These are phyloP conservation scores for Eurois occulta DNA, from an alignment of 2,888 invertebrate species.

Conservation along the genomic window DNA sequence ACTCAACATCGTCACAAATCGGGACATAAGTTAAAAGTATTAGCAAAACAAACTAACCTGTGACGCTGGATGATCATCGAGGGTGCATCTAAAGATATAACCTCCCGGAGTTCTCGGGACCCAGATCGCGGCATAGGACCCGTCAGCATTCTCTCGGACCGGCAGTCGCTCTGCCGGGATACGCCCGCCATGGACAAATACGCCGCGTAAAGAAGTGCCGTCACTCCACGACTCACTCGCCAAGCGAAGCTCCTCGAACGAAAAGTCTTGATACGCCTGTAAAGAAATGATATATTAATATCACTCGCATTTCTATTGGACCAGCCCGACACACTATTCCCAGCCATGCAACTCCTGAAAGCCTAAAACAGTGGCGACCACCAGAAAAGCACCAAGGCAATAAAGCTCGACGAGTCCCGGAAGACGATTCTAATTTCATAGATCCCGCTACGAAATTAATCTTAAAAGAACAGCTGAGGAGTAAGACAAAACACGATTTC, in stretches of 20 bases:
- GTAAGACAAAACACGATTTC: neutral
- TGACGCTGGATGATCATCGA: constrained; percentile 95
- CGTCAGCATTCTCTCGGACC: constrained; percentile 94
- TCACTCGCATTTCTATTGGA: neutral
- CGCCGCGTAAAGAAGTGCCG: constrained; percentile 77
- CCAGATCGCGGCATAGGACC: constrained; percentile 96
- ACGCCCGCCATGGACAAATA: constrained; percentile 80
- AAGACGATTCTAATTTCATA: neutral
- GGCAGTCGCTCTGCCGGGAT: constrained; percentile 93
- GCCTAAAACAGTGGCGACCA: neutral
- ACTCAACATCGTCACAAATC: neutral
- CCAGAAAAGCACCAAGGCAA: neutral
- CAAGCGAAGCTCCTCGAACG: constrained; percentile 97
- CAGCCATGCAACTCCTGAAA: neutral
- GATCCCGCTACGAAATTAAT: neutral
- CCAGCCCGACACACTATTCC: neutral
- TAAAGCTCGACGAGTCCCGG: neutral
- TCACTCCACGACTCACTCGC: constrained; percentile 87
- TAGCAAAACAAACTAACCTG: constrained; percentile 85
- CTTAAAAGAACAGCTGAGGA: neutral
- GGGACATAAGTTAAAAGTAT: neutral
- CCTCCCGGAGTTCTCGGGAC: constrained; percentile 97
- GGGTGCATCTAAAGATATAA: constrained; percentile 96
- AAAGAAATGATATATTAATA: constrained; percentile 50
- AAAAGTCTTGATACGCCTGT: constrained; percentile 96